These are phyloP conservation scores for Zoanthus sociatus DNA, from an alignment of 92 coral and sea anemone species.

Conservation along the genomic window DNA sequence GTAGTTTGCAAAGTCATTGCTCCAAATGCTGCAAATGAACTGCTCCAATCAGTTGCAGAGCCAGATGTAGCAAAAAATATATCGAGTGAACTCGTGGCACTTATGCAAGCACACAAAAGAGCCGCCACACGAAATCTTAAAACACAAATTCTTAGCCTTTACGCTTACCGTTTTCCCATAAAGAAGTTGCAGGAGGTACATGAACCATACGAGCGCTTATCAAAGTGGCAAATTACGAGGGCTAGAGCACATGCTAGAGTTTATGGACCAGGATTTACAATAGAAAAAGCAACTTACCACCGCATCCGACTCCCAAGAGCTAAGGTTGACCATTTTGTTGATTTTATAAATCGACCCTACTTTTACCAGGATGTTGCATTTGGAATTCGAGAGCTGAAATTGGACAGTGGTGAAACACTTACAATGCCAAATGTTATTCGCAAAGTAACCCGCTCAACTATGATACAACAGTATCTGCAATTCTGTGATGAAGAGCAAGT, in stretches of 20 bases:
- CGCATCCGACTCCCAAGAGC: constrained; percentile 40
- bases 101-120: constrained; percentile 60
- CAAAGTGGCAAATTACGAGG: constrained; percentile 45
- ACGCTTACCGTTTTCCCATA: constrained; percentile 59
- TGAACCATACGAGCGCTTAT: constrained; percentile 48
- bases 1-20: constrained; percentile 73
- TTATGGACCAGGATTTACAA: constrained; percentile 10
- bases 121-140: constrained; percentile 55
- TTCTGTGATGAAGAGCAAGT: constrained; percentile 48
- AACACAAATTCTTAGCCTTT: constrained; percentile 61
- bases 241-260: constrained; percentile 44
- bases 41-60: constrained; percentile 30
- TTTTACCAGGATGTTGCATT: constrained; percentile 54
- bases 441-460: constrained; percentile 59
- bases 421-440: constrained; percentile 62
- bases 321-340: constrained; percentile 46
- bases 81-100: constrained; percentile 48
- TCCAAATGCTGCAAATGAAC: constrained; percentile 65
- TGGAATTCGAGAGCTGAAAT: constrained; percentile 54
- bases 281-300: background rate
- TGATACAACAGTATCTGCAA: constrained; percentile 55
- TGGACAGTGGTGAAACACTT: constrained; percentile 54
- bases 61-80: constrained; percentile 31
- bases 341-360: constrained; percentile 55
- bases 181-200: constrained; percentile 53